Percentiles rank a stretch among this genome's conserved stretches.
phyloP scores from a whole-genome alignment of 2,113 vertebrate species.

The Oriolus oriolus region DNA sequence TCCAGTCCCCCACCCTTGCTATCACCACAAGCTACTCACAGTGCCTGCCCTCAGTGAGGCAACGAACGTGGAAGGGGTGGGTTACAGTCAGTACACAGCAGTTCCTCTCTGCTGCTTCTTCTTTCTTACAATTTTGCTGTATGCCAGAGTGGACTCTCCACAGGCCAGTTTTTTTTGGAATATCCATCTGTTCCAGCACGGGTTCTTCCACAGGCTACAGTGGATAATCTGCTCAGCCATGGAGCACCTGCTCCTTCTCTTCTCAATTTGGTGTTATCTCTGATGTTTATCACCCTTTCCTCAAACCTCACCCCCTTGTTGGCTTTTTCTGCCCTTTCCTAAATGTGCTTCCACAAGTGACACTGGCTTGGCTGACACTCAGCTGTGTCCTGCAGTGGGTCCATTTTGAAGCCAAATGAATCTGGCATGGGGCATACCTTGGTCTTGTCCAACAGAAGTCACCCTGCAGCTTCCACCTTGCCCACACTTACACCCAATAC shows the following conservation, averaged over 20 bases:
- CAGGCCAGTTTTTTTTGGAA: not conserved
- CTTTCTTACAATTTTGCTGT: not conserved
- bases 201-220: not conserved
- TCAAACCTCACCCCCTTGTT: accelerated
- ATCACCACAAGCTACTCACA: not conserved
- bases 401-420: not conserved
- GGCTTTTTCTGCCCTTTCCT: not conserved
- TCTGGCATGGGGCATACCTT: not conserved
- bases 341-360: not conserved
- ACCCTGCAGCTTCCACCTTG: not conserved
- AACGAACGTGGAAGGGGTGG: not conserved
- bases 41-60: not conserved
- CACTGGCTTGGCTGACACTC: not conserved
- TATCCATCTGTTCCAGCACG: not conserved
- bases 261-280: not conserved
- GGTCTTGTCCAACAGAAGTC: not conserved
- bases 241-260: not conserved
- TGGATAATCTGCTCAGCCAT: not conserved
- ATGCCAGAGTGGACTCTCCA: not conserved
- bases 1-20: not conserved
- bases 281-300: not conserved
- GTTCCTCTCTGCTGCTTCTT: not conserved
- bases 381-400: not conserved
- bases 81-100: accelerated
- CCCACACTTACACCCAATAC: not conserved